Evolutionary conservation across 2,113 vertebrate genomes (phyloP).

Genomic region (Geothlypis trichas): DNA sequence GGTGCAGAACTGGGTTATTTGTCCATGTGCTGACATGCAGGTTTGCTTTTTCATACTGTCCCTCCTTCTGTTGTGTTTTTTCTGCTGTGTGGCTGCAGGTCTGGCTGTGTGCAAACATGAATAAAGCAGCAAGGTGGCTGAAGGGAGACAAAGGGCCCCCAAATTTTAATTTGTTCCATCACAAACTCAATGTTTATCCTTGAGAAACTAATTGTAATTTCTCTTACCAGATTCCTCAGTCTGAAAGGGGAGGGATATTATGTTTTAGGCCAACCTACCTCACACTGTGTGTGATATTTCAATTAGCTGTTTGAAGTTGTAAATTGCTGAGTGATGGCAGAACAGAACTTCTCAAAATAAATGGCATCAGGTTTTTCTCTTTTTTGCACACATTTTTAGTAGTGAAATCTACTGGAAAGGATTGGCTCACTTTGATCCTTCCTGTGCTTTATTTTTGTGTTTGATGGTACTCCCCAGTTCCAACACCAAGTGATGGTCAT

Average conservation of each 20-base stretch:
- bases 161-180: neutral
- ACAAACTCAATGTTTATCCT: neutral
- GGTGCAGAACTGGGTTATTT: neutral
- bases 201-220: neutral
- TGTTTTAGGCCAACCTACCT: neutral
- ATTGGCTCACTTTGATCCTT: slow-evolving; percentile 22
- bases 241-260: neutral
- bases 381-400: neutral
- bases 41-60: neutral
- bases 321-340: slow-evolving; percentile 1
- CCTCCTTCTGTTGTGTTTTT: neutral
- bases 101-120: neutral
- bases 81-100: neutral
- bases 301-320: neutral
- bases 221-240: neutral
- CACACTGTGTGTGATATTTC: neutral
- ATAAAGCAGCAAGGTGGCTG: fast-evolving
- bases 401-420: neutral
- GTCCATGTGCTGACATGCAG: neutral
- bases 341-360: slow-evolving; percentile 5
- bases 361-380: neutral
- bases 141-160: neutral
- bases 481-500: neutral
- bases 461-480: neutral
- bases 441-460: neutral